Evolutionary conservation across 2,797 vertebrate species (phyloP).

Genomic region (Sylvilagus floridanus): DNA sequence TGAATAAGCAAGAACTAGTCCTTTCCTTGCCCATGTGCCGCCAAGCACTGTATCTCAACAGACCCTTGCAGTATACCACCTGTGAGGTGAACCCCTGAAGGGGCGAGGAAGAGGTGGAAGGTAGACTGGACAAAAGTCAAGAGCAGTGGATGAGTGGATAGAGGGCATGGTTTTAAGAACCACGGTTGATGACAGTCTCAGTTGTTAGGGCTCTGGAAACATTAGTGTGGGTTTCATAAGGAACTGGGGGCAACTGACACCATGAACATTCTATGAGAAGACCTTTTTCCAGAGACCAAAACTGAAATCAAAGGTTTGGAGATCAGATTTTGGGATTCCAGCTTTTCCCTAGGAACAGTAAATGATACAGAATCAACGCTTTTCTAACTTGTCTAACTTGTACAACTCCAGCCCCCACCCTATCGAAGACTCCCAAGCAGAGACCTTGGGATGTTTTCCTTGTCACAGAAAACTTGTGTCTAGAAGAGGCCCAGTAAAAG

Average conservation of each 20-base stretch:
- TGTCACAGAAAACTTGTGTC: neutral
- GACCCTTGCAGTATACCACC: neutral
- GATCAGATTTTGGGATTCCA: neutral
- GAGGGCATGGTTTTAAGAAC: neutral
- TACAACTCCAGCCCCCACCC: neutral
- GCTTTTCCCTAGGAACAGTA: neutral
- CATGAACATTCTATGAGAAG: neutral
- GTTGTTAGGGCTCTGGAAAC: neutral
- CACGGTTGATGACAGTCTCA: neutral
- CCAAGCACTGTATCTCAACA: neutral
- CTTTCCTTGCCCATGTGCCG: neutral
- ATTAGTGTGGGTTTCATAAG: neutral
- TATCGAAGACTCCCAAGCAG: neutral
- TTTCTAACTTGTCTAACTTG: neutral
- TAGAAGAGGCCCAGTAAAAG: neutral
- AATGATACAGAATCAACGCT: neutral
- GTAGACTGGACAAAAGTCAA: neutral
- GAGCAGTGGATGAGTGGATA: neutral
- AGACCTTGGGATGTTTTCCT: neutral
- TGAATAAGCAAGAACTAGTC: neutral
- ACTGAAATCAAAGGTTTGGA: neutral
- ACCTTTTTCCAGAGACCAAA: neutral
- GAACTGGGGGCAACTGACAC: neutral
- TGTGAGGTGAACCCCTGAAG: neutral
- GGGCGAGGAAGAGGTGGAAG: neutral